Percentiles rank a stretch among this genome's conserved stretches.
phyloP scores from a whole-genome alignment of 2,888 invertebrate species.

The Zaprionus obscuricornis region DNA sequence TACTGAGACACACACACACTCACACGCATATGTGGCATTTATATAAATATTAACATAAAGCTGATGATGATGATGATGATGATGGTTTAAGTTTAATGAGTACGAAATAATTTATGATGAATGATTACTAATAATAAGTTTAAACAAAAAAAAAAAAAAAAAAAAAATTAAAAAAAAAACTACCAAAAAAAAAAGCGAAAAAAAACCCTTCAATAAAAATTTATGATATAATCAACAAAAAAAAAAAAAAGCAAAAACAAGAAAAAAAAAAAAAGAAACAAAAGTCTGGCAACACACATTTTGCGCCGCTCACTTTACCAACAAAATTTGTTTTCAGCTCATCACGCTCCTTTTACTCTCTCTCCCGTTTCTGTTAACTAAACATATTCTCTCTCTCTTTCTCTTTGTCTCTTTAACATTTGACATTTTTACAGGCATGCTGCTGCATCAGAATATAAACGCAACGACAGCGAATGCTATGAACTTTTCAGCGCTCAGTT shows the following conservation, averaged over 20 bases:
- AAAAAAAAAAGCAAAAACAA: slow-evolving; percentile 48
- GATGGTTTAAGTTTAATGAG: slow-evolving; percentile 74
- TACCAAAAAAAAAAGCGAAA: slow-evolving; percentile 49
- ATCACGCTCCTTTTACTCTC: too few relatives aligned
- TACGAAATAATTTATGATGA: slow-evolving; percentile 78
- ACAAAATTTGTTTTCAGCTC: too few relatives aligned
- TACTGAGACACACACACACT: slow-evolving; percentile 30
- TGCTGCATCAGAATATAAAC: slow-evolving; percentile 74
- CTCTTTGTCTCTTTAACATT: slow-evolving; percentile 14
- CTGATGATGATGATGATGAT: too few relatives aligned
- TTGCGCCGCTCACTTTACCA: too few relatives aligned
- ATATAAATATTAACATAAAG: slow-evolving; percentile 46
- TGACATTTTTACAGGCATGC: slow-evolving; percentile 72
- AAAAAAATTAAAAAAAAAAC: slow-evolving; percentile 39
- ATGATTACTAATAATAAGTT: slow-evolving; percentile 64
- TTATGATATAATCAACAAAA: too few relatives aligned
- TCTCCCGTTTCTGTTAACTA: slow-evolving; percentile 4
- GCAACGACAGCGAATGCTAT: slow-evolving; percentile 59
- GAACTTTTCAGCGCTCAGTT: slow-evolving; percentile 67
- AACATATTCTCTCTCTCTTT: slow-evolving; percentile 2
- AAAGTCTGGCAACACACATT: too few relatives aligned
- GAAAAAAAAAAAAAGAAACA: slow-evolving; percentile 58
- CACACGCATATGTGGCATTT: slow-evolving; percentile 65
- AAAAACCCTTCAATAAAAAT: too few relatives aligned
- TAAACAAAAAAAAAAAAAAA: slow-evolving; percentile 38